These are phyloP conservation scores for Hippopotamus amphibius DNA, from an alignment of 2,113 vertebrate genomes.

Conservation along the genomic window DNA sequence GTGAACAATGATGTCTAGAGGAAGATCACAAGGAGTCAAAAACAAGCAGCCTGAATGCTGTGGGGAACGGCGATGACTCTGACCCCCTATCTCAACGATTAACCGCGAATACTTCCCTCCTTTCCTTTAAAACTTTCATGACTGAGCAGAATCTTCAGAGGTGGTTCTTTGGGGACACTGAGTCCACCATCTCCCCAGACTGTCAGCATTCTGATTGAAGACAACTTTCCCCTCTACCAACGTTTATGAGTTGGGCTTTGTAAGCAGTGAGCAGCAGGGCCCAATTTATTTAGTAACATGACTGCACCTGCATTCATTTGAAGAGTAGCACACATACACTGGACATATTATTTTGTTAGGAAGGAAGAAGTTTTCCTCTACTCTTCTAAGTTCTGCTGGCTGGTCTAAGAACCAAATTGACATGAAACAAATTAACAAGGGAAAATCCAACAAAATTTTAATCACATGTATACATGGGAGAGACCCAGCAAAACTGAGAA, in stretches of 20 bases:
- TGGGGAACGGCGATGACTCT: not conserved
- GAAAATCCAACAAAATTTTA: too few relatives aligned
- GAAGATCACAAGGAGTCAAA: too few relatives aligned
- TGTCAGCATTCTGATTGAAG: not conserved
- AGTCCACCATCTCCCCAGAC: not conserved
- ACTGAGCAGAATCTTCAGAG: not conserved
- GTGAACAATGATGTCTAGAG: not conserved
- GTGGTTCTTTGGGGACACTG: accelerated
- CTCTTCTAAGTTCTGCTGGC: too few relatives aligned
- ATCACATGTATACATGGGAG: too few relatives aligned
- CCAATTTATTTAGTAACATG: not conserved
- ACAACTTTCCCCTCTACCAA: not conserved
- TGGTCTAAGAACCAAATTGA: too few relatives aligned
- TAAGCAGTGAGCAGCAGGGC: not conserved
- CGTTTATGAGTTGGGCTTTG: not conserved
- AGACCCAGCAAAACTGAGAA: too few relatives aligned
- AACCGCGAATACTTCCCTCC: not conserved
- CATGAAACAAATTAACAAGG: too few relatives aligned
- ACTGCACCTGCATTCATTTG: not conserved
- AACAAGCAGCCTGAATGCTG: not conserved
- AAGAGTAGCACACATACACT: not conserved
- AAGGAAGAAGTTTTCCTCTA: too few relatives aligned
- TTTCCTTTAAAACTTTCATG: not conserved
- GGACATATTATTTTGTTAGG: not conserved
- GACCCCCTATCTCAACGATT: not conserved